Base-by-base conservation (phyloP, 1,140 invertebrate genomes). In the Sitodiplosis mosellana region DNA sequence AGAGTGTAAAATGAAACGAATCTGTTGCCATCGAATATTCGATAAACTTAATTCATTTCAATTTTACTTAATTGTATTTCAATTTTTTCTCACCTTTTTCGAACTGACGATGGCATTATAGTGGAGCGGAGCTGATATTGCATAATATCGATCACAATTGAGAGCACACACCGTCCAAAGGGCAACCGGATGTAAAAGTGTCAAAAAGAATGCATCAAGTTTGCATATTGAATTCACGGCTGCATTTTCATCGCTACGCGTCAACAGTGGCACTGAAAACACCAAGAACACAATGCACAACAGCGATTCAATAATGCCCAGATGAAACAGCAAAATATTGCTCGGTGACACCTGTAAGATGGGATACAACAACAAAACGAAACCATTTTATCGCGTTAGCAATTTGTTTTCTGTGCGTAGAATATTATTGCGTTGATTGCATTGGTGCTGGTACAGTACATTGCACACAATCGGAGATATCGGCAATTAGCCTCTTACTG, bases 111-210 rank as follows among this genome's bases (percentile, higher is more conserved):
- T 67, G 27, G 78, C 73, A 8, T 75, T 73, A 59, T 84, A 86
- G 59, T 84, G 81, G 36, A 87, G 59, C 2, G 83, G 83, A 2
- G 80, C 73, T 2, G 80, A 75, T 40, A 87, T 85, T 18, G 82
- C 81, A 52, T 78, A 81, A 53, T 81, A 85, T 49, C 81, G 71
- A 64, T 85, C 82, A 52, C 80, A 82, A 57, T 84, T 83, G 36
- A 86, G 65, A 19, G 81, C 82, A 48, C 81, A 81, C 2, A 87
- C 74, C 1, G 81, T 85, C 82, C 82, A 87, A 27, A 85, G 66
- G 14, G 78, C 74, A 22, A 84, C 68, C 0, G 81, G 79, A 54
- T 84, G 81, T 12, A 87, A 63, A 1, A 83, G 67, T 6, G 77
- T 75, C 50, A 81, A 70, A 2, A 84, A 58, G 54, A 77, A 78